Conservation (phyloP, 2,113 vertebrate genomes). For the Nothoprocta pentlandii region DNA sequence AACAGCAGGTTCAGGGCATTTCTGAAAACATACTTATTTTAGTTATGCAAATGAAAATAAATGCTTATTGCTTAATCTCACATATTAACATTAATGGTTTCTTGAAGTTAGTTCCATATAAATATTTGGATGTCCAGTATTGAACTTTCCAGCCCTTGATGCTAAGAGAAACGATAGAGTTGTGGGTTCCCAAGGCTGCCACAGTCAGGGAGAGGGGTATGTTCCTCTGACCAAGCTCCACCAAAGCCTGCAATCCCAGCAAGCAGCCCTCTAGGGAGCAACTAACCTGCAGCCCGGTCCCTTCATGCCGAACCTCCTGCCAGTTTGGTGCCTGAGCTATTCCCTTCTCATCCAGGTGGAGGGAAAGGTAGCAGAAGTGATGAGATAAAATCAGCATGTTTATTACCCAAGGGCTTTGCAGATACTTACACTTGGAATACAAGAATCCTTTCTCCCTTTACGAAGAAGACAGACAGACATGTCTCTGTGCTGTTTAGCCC, state of each 20-base stretch:
- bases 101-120: not conserved
- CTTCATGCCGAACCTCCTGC: too few relatives aligned
- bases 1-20: not conserved
- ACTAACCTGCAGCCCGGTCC: rapidly evolving
- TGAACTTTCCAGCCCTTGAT: not conserved
- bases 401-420: not conserved
- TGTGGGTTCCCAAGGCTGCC: not conserved
- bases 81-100: not conserved
- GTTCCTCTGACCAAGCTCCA: rapidly evolving
- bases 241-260: not conserved
- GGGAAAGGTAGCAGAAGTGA: rapidly evolving
- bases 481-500: not conserved
- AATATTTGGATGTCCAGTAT: slow-evolving; percentile 41
- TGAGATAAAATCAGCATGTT: not conserved
- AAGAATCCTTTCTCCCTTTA: not conserved
- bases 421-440: rapidly evolving
- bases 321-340: not conserved
- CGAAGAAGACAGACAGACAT: not conserved
- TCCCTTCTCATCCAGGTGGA: not conserved
- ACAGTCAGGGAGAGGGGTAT: not conserved
- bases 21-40: slow-evolving; percentile 18
- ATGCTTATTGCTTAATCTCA: not conserved
- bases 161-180: not conserved
- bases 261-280: rapidly evolving
- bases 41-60: slow-evolving; percentile 4